phyloP scores from a whole-genome alignment of 1,140 invertebrate species.

The Tetramorium parvispinum region DNA sequence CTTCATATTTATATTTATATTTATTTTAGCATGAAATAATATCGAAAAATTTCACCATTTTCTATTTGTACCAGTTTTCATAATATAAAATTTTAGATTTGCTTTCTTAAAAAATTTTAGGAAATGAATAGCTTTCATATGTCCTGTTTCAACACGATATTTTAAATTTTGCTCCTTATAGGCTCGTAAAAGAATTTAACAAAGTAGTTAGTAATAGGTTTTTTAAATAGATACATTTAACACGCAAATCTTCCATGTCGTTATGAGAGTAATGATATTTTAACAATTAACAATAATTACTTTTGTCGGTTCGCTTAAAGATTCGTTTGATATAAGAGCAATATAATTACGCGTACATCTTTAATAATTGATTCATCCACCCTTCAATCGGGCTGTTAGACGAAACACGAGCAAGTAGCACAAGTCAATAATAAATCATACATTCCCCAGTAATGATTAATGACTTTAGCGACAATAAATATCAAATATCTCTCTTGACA shows the following conservation, averaged over 20 bases:
- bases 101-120: background rate
- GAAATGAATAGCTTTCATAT: background rate
- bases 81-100: background rate
- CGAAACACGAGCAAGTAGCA: background rate
- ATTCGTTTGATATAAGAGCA: background rate
- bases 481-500: background rate
- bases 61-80: background rate
- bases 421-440: slow-evolving; percentile 22
- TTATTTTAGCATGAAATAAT: background rate
- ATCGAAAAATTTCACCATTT: background rate
- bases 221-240: background rate
- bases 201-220: background rate
- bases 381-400: background rate
- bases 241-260: background rate
- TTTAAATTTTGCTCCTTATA: background rate
- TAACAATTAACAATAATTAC: background rate
- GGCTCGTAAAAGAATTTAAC: background rate
- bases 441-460: background rate
- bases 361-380: slow-evolving; percentile 1
- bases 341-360: no score
- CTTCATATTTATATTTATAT: background rate
- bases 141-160: no score
- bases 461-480: background rate
- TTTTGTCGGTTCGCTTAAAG: background rate
- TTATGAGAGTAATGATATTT: background rate